Base-by-base conservation (phyloP, 2,888 invertebrate genomes). In the Agriotes lineatus region DNA sequence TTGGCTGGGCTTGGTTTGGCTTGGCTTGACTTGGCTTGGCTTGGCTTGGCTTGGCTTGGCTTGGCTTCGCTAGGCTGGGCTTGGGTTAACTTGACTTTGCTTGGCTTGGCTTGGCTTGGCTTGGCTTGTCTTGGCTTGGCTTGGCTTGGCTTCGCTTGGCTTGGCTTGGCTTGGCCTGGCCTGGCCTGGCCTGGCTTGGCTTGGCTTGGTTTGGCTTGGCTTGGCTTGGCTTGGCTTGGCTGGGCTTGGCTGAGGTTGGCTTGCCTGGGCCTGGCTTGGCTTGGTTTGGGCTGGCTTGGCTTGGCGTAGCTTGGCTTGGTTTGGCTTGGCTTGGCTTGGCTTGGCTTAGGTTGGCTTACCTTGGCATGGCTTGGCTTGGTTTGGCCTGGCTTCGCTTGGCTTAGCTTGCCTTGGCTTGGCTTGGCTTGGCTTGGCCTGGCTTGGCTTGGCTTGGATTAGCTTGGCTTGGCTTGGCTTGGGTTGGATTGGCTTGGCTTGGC, bases 191-290 rank as follows among this genome's bases (percentile, higher is more conserved):
- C n/a, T 25, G 25, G 7, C 25, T 25, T 25, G 7, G 7, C 35
- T 37, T 37, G 35, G n/a, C 35, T 37, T n/a, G 35, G n/a, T n/a
- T 37, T n/a, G 35, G n/a, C 35, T 37, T n/a, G 35, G n/a, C 35
- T 6, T n/a, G 35, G n/a, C 35, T 37, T n/a, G 35, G n/a, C 35
- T 37, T n/a, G 35, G n/a, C 35, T 37, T n/a, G 35, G n/a, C 35
- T 37, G 2, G 35, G n/a, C 35, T 37, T n/a, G 35, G n/a, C 35
- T 37, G 2, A n/a, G 10, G 9, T 37, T n/a, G 35, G n/a, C 35
- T 37, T 37, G 35, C 5, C 35, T 37, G 2, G 35, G n/a, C 35
- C n/a, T n/a, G 7, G 2, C 35, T 37, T n/a, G 35, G n/a, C 35
- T 37, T n/a, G 35, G n/a, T n/a, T 37, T n/a, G 35, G n/a, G 9